Base-by-base conservation (phyloP, 2,797 vertebrate genomes). In the Bryconaethiops microstoma region DNA sequence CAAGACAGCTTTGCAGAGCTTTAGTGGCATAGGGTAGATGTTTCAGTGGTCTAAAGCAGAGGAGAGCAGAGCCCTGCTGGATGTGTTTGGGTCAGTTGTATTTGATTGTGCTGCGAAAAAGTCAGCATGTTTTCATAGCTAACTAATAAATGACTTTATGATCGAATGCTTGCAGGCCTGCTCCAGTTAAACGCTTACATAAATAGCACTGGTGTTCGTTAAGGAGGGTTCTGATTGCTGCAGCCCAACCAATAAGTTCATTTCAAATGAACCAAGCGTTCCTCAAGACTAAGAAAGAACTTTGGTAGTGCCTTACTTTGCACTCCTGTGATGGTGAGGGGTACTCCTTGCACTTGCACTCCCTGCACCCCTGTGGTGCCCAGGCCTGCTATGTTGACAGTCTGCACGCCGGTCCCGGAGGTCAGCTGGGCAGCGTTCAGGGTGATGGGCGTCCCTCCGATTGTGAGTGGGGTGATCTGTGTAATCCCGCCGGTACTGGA, bases 311-410 rank as follows among this genome's bases (percentile, higher is more conserved):
- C 45, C 96, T 95, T 94, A 99, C 98, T 97, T 84, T 97, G 96
- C 90, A 99, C 94, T 82, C 96, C 96, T 68, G 97, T 96, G 87
- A 99, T 98, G 87, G 98, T 97, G 90, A 99, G 96, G 60, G 97
- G 97, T 75, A 99, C 94, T 63, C 98, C 98, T 91, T 99, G 98
- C 86, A 99, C 93, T 92, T 99, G 98, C 84, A 99, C 95, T 72
- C 97, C 93, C 92, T 99, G 97, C 83, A 99, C 95, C 71, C 98
- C 97, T 35, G 96, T 95, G 74, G 96, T 91, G 83, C 97, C 94
- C 86, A 99, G 91, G 83, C 96, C 97, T 76, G 97, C 97, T 81
- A 99, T 97, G 90, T 96, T 99, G 91, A 99, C 96, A 25, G 98
- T 99, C 93, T 99, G 98, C 82, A 99, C 95, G 75, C 97, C 98